Conservation (phyloP, 2,797 vertebrate genomes). For the Sebastes kiyomatsui region DNA sequence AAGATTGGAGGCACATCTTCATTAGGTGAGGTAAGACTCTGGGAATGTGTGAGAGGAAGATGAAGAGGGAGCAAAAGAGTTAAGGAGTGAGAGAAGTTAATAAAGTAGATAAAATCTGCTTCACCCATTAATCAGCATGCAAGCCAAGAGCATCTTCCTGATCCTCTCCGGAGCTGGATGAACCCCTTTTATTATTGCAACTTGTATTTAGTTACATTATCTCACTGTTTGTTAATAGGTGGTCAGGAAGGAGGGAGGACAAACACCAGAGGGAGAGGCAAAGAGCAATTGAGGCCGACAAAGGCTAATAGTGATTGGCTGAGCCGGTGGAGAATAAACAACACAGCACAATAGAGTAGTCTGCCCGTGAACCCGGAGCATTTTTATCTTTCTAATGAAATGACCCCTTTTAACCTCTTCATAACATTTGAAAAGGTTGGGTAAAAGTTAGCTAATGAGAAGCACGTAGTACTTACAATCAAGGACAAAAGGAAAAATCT, state of each 20-base stretch:
- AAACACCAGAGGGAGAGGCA: constrained; percentile 63
- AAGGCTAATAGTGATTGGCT: constrained; percentile 50
- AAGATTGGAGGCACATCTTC: constrained; percentile 52
- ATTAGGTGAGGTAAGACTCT: constrained; percentile 57
- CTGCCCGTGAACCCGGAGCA: constrained; percentile 3
- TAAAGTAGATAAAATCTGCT: constrained; percentile 68
- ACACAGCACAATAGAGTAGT: constrained; percentile 30
- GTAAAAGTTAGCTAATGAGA: constrained; percentile 41
- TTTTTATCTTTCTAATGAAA: constrained; percentile 63
- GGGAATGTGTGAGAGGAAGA: constrained; percentile 52
- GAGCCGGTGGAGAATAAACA: constrained; percentile 51
- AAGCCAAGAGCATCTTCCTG: constrained; percentile 47
- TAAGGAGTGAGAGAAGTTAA: constrained; percentile 60
- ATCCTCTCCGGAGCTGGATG: constrained; percentile 31
- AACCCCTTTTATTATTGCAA: constrained; percentile 52
- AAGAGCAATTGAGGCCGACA: constrained; percentile 42
- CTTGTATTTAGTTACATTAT: constrained; percentile 65
- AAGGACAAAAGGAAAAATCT: constrained; percentile 12
- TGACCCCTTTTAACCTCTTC: constrained; percentile 60
- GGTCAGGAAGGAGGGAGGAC: constrained; percentile 49
- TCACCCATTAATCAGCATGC: constrained; percentile 58
- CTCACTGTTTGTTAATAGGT: constrained; percentile 65
- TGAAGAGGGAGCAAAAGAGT: constrained; percentile 54
- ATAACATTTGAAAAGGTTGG: constrained; percentile 36
- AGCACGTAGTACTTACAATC: background rate